These are phyloP conservation scores for Equus quagga DNA, from an alignment of 2,113 vertebrate species.

Conservation along the genomic window DNA sequence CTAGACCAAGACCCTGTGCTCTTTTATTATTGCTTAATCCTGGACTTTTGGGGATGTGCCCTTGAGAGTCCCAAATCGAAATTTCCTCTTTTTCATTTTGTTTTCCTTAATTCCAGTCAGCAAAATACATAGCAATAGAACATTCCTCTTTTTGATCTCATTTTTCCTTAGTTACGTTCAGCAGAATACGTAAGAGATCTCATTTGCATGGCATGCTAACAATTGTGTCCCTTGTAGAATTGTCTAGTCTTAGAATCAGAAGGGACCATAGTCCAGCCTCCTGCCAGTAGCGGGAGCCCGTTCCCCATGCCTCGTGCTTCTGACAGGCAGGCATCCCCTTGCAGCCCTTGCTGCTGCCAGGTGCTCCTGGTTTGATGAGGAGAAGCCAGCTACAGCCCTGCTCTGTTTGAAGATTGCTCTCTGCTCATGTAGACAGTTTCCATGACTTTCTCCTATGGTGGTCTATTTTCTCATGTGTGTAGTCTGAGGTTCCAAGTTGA, in stretches of 20 bases:
- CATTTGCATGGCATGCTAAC: not conserved
- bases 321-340: not conserved
- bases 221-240: not conserved
- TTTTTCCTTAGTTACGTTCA: not conserved
- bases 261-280: not conserved
- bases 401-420: not conserved
- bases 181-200: not conserved
- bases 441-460: not conserved
- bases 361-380: not conserved
- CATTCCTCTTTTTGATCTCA: not conserved
- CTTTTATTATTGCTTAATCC: not conserved
- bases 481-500: not conserved
- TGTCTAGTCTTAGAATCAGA: not conserved
- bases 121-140: not conserved
- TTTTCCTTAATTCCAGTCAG: not conserved
- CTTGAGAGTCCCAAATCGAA: not conserved
- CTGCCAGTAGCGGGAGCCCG: not conserved
- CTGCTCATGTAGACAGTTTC: not conserved
- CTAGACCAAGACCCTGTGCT: not conserved
- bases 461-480: not conserved
- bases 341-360: not conserved
- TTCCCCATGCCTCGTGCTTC: accelerated
- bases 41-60: not conserved
- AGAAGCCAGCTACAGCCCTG: no score
- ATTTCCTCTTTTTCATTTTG: not conserved